phyloP scores from a whole-genome alignment of 53 echinoderm and acorn worm genomes.

The Henricia sp. region DNA sequence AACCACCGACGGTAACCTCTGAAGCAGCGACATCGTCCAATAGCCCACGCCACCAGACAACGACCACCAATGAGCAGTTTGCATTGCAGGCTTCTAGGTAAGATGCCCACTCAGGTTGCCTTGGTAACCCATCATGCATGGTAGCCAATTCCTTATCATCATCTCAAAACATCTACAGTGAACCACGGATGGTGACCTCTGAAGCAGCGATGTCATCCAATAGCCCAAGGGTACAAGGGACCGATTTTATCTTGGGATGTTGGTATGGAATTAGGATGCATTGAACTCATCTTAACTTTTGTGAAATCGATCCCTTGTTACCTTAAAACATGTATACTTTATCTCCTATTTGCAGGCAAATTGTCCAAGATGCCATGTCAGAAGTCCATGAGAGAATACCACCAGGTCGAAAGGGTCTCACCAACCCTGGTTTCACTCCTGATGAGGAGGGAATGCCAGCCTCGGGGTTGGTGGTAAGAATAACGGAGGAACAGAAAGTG shows the following conservation, averaged over 20 bases:
- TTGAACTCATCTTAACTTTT: no score
- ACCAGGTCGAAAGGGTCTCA: background rate
- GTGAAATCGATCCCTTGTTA: no score
- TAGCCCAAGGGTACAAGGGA: no score
- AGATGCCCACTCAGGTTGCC: no score
- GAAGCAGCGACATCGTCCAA: background rate
- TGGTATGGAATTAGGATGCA: no score
- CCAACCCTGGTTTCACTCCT: constrained; percentile 9
- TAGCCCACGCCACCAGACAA: background rate
- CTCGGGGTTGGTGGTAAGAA: background rate
- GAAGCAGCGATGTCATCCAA: background rate
- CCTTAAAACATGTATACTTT: no score
- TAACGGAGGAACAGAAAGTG: background rate
- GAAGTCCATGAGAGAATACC: constrained; percentile 29
- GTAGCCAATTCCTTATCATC: constrained; percentile 28
- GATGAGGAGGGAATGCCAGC: background rate
- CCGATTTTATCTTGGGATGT: no score
- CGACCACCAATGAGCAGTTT: background rate
- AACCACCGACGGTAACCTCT: constrained; percentile 27
- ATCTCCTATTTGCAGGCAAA: no score
- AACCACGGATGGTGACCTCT: constrained; percentile 21
- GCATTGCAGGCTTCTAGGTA: constrained; percentile 18
- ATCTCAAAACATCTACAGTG: constrained; percentile 45
- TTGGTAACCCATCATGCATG: no score
- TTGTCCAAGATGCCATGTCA: background rate